A percentile compares a stretch with the other conserved stretches of the same genome.
Conservation (phyloP, 2,113 vertebrate genomes). For the Hippocampus comes region DNA sequence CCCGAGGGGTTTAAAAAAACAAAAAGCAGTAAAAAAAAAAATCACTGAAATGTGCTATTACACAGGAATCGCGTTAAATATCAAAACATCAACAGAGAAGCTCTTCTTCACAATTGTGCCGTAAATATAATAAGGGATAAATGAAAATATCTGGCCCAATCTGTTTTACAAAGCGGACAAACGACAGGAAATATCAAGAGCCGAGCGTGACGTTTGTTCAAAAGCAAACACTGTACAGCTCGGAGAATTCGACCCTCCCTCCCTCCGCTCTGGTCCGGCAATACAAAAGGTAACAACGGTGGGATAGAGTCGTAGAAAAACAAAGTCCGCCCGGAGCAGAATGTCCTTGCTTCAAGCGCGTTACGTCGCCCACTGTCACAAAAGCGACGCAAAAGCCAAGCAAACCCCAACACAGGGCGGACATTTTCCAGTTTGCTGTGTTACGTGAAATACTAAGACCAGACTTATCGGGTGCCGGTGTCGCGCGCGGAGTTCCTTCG, state of each 20-base stretch:
- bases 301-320: constrained; percentile 29
- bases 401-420: too few relatives aligned
- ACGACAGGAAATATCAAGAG: constrained; percentile 46
- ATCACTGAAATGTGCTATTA: constrained; percentile 63
- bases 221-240: constrained; percentile 58
- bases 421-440: constrained; percentile 15
- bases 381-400: neutral
- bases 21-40: constrained; percentile 32
- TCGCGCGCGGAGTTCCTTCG: constrained; percentile 22
- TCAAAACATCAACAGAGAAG: constrained; percentile 66
- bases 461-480: neutral
- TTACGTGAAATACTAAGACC: constrained; percentile 20
- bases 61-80: constrained; percentile 73
- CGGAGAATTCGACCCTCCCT: constrained; percentile 31
- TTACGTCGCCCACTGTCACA: neutral
- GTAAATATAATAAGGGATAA: constrained; percentile 60
- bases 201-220: constrained; percentile 62
- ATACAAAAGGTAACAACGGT: constrained; percentile 35
- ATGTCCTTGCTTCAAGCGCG: neutral
- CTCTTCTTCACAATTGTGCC: constrained; percentile 67
- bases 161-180: constrained; percentile 63
- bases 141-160: constrained; percentile 41
- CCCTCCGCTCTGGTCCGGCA: constrained; percentile 19
- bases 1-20: constrained; percentile 33
- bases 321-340: neutral